Conservation (phyloP, 2,113 vertebrate species). For the Laterallus jamaicensis region DNA sequence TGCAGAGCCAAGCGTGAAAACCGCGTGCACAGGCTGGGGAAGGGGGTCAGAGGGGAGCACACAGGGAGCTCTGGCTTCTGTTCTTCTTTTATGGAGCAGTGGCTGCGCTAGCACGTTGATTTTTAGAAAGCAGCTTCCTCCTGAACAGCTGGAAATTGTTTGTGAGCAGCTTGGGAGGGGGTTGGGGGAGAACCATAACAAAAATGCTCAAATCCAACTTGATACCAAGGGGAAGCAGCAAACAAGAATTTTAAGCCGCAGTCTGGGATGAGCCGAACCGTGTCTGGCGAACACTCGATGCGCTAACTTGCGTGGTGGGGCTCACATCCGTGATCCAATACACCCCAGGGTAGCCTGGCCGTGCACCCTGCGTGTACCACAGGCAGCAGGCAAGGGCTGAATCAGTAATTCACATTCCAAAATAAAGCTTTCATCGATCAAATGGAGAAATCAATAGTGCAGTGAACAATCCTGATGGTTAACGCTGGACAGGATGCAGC, state of each 20-base stretch:
- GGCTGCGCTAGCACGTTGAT: not conserved
- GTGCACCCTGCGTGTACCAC: not conserved
- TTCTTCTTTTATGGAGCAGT: not conserved
- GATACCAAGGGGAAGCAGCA: not conserved
- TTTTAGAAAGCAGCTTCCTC: not conserved
- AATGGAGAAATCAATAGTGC: conserved; percentile 31
- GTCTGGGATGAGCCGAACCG: not conserved
- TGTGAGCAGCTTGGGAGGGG: not conserved
- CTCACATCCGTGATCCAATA: not conserved
- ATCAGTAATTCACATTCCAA: not conserved
- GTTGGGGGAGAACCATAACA: not conserved
- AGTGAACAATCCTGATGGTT: not conserved
- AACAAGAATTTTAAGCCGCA: not conserved
- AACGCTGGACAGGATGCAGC: not conserved
- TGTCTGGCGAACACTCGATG: not conserved
- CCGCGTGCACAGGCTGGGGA: rapidly evolving
- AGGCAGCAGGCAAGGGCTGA: not conserved
- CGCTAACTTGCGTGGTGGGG: not conserved
- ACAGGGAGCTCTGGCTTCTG: not conserved
- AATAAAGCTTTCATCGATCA: conserved; percentile 10
- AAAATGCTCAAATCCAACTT: not conserved
- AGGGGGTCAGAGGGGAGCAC: not conserved
- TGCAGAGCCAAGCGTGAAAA: not conserved
- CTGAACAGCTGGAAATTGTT: not conserved
- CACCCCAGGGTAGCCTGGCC: not conserved